Evolutionary conservation across 2,888 invertebrate species (phyloP).

Genomic region (Eucera pruinosa): DNA sequence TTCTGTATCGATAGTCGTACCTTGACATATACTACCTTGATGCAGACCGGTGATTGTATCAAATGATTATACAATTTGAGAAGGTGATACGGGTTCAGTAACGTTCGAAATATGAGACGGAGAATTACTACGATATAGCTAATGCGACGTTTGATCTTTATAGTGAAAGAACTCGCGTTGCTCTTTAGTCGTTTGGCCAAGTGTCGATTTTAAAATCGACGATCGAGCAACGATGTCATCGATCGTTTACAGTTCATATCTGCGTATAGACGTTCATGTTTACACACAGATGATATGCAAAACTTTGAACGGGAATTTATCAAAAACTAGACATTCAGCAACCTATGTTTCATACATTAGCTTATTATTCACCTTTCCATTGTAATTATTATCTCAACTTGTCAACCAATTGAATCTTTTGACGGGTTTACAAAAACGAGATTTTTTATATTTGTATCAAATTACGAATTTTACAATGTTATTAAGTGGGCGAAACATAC

Average conservation of each 20-base stretch:
- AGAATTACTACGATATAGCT: neutral
- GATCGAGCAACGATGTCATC: neutral
- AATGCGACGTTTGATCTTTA: neutral
- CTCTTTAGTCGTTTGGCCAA: neutral
- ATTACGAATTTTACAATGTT: neutral
- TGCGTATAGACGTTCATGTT: conserved; percentile 23
- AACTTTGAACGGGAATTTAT: neutral
- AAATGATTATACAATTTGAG: conserved; percentile 40
- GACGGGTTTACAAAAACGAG: no score
- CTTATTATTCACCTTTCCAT: neutral
- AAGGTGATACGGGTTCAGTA: conserved; percentile 18
- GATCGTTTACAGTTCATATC: neutral
- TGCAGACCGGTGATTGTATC: neutral
- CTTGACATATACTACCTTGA: neutral
- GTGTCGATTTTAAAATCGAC: neutral
- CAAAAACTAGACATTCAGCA: neutral
- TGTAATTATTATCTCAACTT: neutral
- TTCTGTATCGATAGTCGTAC: neutral
- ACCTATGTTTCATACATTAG: conserved; percentile 25
- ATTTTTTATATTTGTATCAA: no score
- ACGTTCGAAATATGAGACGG: neutral
- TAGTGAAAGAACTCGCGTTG: neutral
- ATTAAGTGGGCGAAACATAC: neutral
- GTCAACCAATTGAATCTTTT: no score
- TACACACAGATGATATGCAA: conserved; percentile 4